A percentile compares a stretch with the other conserved stretches of the same genome.
phyloP scores from a whole-genome alignment of 2,888 invertebrate species.

The Notodonta dromedarius region DNA sequence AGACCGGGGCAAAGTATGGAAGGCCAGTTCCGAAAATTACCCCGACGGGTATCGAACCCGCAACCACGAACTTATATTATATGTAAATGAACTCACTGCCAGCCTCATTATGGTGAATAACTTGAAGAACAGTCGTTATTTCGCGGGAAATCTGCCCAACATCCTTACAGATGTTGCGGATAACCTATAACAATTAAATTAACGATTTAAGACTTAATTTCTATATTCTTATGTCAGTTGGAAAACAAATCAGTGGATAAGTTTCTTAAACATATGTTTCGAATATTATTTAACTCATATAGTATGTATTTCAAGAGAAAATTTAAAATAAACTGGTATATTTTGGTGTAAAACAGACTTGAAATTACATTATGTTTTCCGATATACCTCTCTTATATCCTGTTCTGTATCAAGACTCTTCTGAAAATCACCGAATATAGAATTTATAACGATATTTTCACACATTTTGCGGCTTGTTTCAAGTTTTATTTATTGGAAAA shows the following conservation, averaged over 20 bases:
- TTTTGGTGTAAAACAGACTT: not conserved
- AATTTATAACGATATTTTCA: conserved; percentile 57
- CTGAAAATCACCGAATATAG: conserved; percentile 90
- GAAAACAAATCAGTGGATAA: too few species aligned
- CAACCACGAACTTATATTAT: too few species aligned
- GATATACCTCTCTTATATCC: conserved; percentile 90
- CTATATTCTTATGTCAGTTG: too few species aligned
- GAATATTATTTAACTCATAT: too few species aligned
- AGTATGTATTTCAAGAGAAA: too few species aligned
- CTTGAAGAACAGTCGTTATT: conserved; percentile 91
- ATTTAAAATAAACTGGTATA: not conserved
- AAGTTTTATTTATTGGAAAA: not conserved
- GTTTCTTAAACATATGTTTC: too few species aligned
- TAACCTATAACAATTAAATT: conserved; percentile 77
- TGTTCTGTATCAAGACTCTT: conserved; percentile 91
- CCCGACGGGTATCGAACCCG: too few species aligned
- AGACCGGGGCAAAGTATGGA: too few species aligned
- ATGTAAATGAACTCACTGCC: conserved; percentile 83
- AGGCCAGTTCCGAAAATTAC: too few species aligned
- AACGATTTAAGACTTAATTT: too few species aligned
- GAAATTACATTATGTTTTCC: not conserved
- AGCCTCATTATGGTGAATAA: conserved; percentile 90
- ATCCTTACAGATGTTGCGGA: conserved; percentile 88
- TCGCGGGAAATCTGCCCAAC: conserved; percentile 92
- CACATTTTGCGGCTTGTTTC: conserved; percentile 29